A percentile compares a stretch with the other conserved stretches of the same genome.
phyloP scores from a whole-genome alignment of 1,140 invertebrate genomes.

The Lucilia cuprina region DNA sequence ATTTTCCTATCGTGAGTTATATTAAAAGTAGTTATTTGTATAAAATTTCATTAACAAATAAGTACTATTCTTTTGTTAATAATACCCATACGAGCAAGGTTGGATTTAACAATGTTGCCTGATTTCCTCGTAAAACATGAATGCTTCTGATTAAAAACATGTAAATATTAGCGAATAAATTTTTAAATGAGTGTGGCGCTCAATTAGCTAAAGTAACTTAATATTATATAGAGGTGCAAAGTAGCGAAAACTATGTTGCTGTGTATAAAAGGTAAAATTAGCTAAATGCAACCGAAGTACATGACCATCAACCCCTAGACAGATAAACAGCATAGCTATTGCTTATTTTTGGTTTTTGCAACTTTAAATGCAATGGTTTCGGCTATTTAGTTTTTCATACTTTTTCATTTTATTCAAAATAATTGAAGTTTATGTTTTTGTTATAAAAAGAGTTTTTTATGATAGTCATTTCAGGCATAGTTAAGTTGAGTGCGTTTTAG shows the following conservation, averaged over 20 bases:
- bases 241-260: neutral
- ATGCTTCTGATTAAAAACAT: neutral
- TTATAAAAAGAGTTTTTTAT: neutral
- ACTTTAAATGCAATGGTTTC: neutral
- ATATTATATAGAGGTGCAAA: neutral
- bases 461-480: neutral
- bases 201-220: neutral
- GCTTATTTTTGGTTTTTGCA: neutral
- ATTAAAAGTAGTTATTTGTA: neutral
- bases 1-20: neutral
- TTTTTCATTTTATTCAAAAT: neutral
- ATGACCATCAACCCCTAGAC: neutral
- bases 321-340: neutral
- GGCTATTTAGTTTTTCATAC: too few relatives aligned
- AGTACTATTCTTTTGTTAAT: neutral
- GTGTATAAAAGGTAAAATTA: neutral
- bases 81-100: neutral
- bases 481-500: neutral
- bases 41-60: constrained; percentile 14
- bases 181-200: neutral
- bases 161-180: neutral
- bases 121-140: neutral
- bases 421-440: neutral
- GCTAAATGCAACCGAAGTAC: neutral
- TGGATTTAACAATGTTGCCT: neutral